These are phyloP conservation scores for Acestrorhynchus altus DNA, from an alignment of 2,797 vertebrate species.

Conservation along the genomic window DNA sequence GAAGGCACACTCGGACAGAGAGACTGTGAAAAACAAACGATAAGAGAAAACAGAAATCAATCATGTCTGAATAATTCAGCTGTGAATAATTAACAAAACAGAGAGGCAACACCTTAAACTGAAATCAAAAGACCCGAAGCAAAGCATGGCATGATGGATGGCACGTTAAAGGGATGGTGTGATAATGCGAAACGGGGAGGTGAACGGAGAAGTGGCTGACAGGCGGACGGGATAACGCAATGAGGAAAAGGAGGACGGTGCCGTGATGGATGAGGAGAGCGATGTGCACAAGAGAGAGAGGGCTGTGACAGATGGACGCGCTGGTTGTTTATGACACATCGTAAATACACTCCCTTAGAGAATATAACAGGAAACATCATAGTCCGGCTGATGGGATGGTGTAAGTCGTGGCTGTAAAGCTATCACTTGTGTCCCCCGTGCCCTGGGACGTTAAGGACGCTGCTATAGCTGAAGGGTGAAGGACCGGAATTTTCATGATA, in stretches of 20 bases:
- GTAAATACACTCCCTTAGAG: constrained; percentile 35
- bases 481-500: neutral
- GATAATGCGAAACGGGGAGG: neutral
- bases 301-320: constrained; percentile 20
- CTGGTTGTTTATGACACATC: constrained; percentile 18
- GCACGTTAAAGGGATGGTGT: neutral
- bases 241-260: constrained; percentile 5
- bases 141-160: constrained; percentile 16
- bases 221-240: constrained; percentile 2
- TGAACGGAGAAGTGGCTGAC: neutral
- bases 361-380: constrained; percentile 31
- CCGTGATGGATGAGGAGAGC: constrained; percentile 26
- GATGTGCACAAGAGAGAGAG: constrained; percentile 1
- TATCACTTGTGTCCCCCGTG: neutral
- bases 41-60: neutral
- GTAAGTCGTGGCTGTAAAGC: constrained; percentile 26
- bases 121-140: constrained; percentile 10
- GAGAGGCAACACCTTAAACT: neutral
- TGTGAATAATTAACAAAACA: neutral
- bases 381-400: constrained; percentile 6
- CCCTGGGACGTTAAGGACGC: neutral
- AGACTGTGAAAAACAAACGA: neutral
- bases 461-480: neutral
- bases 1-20: neutral
- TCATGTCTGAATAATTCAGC: neutral